Percentiles rank a stretch among this genome's conserved stretches.
phyloP scores from a whole-genome alignment of 2,797 vertebrate genomes.

The Potorous gilbertii region DNA sequence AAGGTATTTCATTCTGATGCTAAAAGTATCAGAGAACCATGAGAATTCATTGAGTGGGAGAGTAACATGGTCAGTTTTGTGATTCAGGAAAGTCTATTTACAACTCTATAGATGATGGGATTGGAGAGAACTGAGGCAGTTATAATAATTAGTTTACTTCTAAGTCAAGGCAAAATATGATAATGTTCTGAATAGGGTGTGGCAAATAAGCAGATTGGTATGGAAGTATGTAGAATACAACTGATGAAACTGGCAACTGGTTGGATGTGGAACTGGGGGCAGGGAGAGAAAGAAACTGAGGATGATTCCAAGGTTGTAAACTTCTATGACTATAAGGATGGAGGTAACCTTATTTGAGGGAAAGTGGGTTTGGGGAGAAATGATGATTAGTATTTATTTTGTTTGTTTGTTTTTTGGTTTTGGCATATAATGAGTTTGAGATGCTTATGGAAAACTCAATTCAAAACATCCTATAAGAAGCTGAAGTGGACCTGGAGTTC shows the following conservation, averaged over 20 bases:
- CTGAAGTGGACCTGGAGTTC: too few species aligned
- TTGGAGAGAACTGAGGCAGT: neutral
- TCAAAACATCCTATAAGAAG: neutral
- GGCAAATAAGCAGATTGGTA: neutral
- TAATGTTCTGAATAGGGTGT: neutral
- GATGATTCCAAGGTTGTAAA: neutral
- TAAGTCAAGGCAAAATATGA: neutral
- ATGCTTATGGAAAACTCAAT: neutral
- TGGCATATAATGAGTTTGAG: neutral
- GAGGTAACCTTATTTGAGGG: neutral
- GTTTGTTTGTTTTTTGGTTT: too few species aligned
- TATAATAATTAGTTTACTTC: neutral
- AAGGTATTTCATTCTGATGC: neutral
- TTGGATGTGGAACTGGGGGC: neutral
- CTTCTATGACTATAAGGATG: neutral
- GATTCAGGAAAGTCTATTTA: neutral
- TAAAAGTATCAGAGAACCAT: neutral
- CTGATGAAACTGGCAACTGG: neutral
- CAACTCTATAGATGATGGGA: neutral
- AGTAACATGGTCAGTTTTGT: neutral
- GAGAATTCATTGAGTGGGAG: neutral
- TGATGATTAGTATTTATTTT: too few species aligned
- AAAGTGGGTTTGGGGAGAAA: neutral
- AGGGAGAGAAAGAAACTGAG: neutral
- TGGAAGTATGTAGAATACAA: neutral